Conservation (phyloP, 2,888 invertebrate genomes). For the Melinopterus prodromus region DNA sequence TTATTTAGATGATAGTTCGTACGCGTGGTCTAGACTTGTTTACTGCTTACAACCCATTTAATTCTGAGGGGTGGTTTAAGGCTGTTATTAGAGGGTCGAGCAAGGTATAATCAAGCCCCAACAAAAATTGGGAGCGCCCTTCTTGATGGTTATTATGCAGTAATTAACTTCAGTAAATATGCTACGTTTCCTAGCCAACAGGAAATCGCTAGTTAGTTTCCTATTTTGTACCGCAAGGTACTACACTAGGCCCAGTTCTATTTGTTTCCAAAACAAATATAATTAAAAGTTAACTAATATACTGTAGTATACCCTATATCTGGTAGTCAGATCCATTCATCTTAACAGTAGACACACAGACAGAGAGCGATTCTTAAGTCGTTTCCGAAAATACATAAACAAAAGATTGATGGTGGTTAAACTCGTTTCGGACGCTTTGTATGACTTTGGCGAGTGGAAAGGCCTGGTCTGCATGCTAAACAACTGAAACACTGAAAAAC, state of each 20-base stretch:
- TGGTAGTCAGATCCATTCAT: background rate
- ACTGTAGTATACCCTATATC: no score
- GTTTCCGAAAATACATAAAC: background rate
- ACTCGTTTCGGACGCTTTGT: background rate
- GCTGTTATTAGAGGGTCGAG: background rate
- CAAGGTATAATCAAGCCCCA: background rate
- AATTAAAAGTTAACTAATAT: no score
- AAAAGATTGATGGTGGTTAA: background rate
- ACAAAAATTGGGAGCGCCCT: background rate
- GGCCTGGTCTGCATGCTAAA: background rate
- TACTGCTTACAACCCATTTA: background rate
- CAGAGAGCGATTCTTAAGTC: no score
- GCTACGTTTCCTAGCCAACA: background rate
- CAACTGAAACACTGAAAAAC: background rate
- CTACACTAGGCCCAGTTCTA: no score
- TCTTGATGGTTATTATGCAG: background rate
- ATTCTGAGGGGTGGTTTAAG: background rate
- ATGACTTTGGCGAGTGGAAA: background rate
- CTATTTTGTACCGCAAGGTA: no score
- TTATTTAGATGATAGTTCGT: background rate
- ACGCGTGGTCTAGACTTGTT: constrained; percentile 4
- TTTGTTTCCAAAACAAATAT: no score
- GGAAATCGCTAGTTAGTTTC: no score
- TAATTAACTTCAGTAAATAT: background rate
- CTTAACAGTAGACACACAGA: background rate